Evolutionary conservation across 1,140 invertebrate genomes (phyloP).

Genomic region (Augochlora pura): DNA sequence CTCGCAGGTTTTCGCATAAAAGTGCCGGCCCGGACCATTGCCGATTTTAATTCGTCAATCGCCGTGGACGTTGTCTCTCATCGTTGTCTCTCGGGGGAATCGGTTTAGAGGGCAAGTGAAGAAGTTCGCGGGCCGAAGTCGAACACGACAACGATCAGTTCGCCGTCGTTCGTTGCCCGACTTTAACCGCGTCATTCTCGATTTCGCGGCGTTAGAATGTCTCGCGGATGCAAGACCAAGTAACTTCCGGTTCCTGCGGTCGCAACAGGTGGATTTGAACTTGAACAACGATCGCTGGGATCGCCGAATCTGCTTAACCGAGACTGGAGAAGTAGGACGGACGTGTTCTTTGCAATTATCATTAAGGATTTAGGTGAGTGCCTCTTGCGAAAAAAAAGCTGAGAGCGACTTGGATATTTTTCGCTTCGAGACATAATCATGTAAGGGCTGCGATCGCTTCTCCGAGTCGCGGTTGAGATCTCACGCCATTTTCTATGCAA

Average conservation of each 20-base stretch:
- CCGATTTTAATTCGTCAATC: background rate
- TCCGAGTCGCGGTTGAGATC: no score
- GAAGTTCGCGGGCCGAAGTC: background rate
- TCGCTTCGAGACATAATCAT: no score
- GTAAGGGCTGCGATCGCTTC: no score
- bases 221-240: slow-evolving; percentile 34
- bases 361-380: slow-evolving; percentile 19
- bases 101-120: no score
- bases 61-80: background rate
- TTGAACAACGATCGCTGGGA: no score
- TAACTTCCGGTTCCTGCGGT: background rate
- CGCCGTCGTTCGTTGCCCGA: background rate
- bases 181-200: background rate
- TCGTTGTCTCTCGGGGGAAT: background rate
- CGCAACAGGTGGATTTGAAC: no score
- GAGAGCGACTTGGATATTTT: no score
- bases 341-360: background rate
- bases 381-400: no score
- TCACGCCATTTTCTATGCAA: no score
- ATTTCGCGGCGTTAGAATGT: slow-evolving; percentile 8
- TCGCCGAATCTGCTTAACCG: no score
- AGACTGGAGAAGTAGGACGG: no score
- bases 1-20: background rate
- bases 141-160: background rate
- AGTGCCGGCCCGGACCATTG: background rate